phyloP scores from a whole-genome alignment of 2,888 invertebrate genomes.

The Ochropleura plecta region DNA sequence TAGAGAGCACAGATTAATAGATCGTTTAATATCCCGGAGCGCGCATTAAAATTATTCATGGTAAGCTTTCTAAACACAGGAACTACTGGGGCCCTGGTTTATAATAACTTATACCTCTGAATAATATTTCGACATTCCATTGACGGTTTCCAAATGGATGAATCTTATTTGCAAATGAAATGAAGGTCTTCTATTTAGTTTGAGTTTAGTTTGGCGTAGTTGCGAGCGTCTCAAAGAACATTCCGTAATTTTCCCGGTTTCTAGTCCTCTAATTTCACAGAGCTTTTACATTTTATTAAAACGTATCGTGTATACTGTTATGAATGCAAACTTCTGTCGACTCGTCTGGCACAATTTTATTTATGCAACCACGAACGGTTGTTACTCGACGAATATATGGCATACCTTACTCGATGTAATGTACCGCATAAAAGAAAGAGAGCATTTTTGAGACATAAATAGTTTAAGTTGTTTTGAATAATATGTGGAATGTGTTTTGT shows the following conservation, averaged over 20 bases:
- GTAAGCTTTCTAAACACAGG: constrained; percentile 32
- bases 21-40: constrained; percentile 45
- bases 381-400: constrained; percentile 24
- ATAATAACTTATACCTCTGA: constrained; percentile 30
- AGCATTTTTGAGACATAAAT: constrained; percentile 34
- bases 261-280: constrained; percentile 29
- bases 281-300: constrained; percentile 36
- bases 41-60: constrained; percentile 49
- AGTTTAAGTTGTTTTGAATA: constrained; percentile 31
- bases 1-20: constrained; percentile 52
- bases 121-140: constrained; percentile 30
- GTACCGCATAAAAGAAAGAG: constrained; percentile 24
- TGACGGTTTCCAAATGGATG: not conserved
- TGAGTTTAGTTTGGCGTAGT: not conserved
- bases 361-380: constrained; percentile 34
- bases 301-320: constrained; percentile 24
- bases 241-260: constrained; percentile 15
- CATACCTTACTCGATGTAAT: constrained; percentile 23
- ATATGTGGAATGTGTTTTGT: constrained; percentile 11
- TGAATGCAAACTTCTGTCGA: constrained; percentile 29
- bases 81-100: constrained; percentile 22
- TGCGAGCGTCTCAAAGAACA: constrained; percentile 11
- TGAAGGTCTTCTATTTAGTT: not conserved
- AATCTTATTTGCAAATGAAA: not conserved
- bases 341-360: constrained; percentile 31